phyloP scores from a whole-genome alignment of 2,797 vertebrate species.

The Anabas testudineus region DNA sequence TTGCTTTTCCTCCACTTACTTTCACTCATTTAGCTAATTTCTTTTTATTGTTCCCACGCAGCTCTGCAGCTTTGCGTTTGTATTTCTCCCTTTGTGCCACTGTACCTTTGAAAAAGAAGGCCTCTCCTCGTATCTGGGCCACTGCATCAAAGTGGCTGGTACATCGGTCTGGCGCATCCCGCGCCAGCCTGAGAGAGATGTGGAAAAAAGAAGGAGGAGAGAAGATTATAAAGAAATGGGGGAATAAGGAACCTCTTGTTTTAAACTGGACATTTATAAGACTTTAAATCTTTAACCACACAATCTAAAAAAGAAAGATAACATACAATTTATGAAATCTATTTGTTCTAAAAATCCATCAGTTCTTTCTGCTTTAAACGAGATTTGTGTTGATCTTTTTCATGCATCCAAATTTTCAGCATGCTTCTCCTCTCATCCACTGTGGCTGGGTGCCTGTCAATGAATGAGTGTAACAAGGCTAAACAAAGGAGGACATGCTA shows the following conservation, averaged over 20 bases:
- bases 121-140: slow-evolving; percentile 97
- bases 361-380: not conserved
- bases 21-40: slow-evolving; percentile 50
- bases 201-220: slow-evolving; percentile 36
- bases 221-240: slow-evolving; percentile 23
- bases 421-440: slow-evolving; percentile 9
- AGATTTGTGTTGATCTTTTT: slow-evolving; percentile 6
- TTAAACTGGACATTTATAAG: slow-evolving; percentile 47
- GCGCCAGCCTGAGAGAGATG: slow-evolving; percentile 77
- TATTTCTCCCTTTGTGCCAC: slow-evolving; percentile 38
- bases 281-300: slow-evolving; percentile 9
- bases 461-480: slow-evolving; percentile 38
- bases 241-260: slow-evolving; percentile 10
- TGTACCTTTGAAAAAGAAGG: slow-evolving; percentile 90
- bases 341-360: not conserved
- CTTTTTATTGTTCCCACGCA: slow-evolving; percentile 28
- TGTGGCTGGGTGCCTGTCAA: not conserved
- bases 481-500: slow-evolving; percentile 54
- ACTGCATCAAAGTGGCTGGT: slow-evolving; percentile 88
- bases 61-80: slow-evolving; percentile 28
- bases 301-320: not conserved
- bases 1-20: slow-evolving; percentile 24
- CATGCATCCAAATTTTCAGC: not conserved
- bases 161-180: slow-evolving; percentile 92
- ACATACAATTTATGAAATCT: not conserved